Conservation (phyloP, 2,888 invertebrate species). For the Mechanitis mazaeus region DNA sequence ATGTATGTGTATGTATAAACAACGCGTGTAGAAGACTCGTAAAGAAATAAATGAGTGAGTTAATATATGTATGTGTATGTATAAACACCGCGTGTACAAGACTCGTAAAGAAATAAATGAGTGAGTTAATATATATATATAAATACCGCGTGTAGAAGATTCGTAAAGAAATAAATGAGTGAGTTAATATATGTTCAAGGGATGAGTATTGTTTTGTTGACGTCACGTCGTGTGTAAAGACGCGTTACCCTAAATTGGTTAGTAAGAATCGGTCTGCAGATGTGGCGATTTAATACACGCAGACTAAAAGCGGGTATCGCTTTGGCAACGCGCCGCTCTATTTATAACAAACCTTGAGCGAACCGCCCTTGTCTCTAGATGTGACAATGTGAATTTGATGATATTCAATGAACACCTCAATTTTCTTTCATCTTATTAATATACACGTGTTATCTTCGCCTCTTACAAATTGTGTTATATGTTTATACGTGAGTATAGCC, state of each 20-base stretch:
- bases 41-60: too few species aligned
- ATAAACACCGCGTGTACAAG: too few species aligned
- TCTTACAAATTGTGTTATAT: neutral
- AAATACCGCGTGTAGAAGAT: too few species aligned
- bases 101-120: too few species aligned
- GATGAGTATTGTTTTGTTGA: conserved; percentile 25
- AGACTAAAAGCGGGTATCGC: conserved; percentile 63
- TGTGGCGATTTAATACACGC: conserved; percentile 39
- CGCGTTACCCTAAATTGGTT: conserved; percentile 49
- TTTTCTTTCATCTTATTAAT: conserved; percentile 24
- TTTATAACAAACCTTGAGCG: conserved; percentile 74
- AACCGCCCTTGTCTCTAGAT: conserved; percentile 67
- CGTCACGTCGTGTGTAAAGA: conserved; percentile 30
- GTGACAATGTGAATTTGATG: conserved; percentile 39
- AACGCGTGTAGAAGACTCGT: too few species aligned
- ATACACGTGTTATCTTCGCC: neutral
- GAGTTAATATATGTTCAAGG: neutral
- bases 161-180: neutral
- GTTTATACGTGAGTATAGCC: too few species aligned
- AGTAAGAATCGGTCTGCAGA: conserved; percentile 40
- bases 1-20: too few species aligned
- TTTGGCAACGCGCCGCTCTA: conserved; percentile 72
- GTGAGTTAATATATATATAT: too few species aligned
- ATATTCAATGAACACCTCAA: conserved; percentile 15
- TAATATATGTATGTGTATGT: too few species aligned